phyloP scores from a whole-genome alignment of 2,888 invertebrate species.

The Mantis religiosa region DNA sequence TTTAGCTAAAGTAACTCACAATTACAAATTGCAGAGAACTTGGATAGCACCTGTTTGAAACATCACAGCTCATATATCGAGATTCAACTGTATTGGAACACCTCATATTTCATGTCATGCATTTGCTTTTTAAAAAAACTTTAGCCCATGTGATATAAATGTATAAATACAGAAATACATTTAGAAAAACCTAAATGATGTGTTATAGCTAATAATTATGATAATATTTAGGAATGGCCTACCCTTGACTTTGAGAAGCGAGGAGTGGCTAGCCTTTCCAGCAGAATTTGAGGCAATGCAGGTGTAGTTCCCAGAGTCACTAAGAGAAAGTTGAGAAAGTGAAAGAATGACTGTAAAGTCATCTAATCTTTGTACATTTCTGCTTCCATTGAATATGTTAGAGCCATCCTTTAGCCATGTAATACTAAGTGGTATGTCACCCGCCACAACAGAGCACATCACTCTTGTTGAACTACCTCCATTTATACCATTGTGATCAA shows the following conservation, averaged over 20 bases:
- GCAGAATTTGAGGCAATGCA: conserved; percentile 56
- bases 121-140: neutral
- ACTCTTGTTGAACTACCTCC: conserved; percentile 51
- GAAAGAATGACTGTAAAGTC: conserved; percentile 49
- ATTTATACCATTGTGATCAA: conserved; percentile 47
- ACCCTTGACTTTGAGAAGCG: conserved; percentile 58
- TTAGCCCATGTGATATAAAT: neutral
- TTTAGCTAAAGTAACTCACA: neutral
- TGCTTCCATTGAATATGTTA: conserved; percentile 32
- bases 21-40: neutral
- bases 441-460: conserved; percentile 41
- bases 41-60: neutral
- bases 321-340: conserved; percentile 45
- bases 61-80: neutral
- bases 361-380: conserved; percentile 40
- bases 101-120: neutral
- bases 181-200: neutral
- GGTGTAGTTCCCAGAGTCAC: conserved; percentile 51
- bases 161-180: neutral
- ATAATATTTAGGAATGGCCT: neutral
- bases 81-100: too few species aligned
- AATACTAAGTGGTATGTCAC: conserved; percentile 39
- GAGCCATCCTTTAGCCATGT: conserved; percentile 49
- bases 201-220: neutral
- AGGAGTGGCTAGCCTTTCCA: conserved; percentile 50